Percentiles rank a stretch among this genome's conserved stretches.
Conservation (phyloP, 2,113 vertebrate genomes). For the Aix galericulata region DNA sequence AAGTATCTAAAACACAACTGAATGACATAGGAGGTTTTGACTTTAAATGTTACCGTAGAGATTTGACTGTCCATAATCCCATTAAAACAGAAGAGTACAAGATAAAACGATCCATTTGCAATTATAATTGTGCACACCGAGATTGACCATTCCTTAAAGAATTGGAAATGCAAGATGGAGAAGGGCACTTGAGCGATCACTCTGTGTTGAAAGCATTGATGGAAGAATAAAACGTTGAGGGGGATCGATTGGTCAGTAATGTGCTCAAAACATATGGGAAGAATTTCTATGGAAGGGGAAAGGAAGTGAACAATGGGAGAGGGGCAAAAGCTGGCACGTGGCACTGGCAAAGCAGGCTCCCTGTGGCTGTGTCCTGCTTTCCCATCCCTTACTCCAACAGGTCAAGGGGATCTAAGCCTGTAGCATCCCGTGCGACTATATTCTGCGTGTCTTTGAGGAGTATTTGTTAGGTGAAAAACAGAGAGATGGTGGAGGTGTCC, state of each 20-base stretch:
- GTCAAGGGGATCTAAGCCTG: neutral
- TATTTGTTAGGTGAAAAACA: neutral
- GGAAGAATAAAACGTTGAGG: slow-evolving; percentile 25
- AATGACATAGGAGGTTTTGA: slow-evolving; percentile 27
- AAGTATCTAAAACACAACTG: neutral
- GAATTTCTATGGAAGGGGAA: neutral
- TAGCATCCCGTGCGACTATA: neutral
- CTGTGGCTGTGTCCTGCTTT: no score
- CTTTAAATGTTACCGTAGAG: slow-evolving; percentile 38
- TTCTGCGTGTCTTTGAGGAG: neutral
- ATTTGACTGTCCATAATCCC: neutral
- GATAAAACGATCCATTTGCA: slow-evolving; percentile 31
- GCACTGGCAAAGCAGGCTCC: no score
- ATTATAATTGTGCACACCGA: slow-evolving; percentile 23
- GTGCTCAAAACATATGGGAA: neutral
- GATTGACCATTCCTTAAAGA: slow-evolving; percentile 49
- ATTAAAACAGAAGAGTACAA: slow-evolving; percentile 49
- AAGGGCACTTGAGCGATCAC: slow-evolving; percentile 22
- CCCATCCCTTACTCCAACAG: neutral
- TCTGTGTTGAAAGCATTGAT: slow-evolving; percentile 50
- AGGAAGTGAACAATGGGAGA: neutral
- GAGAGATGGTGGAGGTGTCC: neutral
- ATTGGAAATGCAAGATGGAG: slow-evolving; percentile 15
- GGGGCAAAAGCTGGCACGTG: neutral
- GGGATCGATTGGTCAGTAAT: slow-evolving; percentile 21